Evolutionary conservation across 2,113 vertebrate genomes (phyloP).

Genomic region (Scophthalmus maximus): DNA sequence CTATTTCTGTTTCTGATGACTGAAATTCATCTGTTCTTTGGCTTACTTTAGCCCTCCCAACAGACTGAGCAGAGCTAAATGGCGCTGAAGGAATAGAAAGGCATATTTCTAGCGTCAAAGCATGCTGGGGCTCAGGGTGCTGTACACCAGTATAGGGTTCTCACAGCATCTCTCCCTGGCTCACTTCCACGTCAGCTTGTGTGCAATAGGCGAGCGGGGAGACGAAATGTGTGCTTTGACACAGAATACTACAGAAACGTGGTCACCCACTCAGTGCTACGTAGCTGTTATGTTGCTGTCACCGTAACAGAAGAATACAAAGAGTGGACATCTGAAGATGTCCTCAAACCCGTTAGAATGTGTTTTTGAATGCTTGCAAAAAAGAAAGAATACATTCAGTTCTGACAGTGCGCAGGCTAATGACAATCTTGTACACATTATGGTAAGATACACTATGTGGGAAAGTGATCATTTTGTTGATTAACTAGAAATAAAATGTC

Average conservation of each 20-base stretch:
- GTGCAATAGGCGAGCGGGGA: conserved; percentile 1
- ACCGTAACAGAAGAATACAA: conserved; percentile 47
- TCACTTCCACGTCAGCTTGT: not conserved
- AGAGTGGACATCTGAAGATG: conserved; percentile 18
- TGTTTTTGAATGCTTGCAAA: too few relatives aligned
- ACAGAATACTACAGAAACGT: conserved; percentile 32
- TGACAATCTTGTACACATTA: too few relatives aligned
- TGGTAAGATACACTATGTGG: too few relatives aligned
- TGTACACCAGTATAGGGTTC: not conserved
- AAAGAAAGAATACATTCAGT: too few relatives aligned
- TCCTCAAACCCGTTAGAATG: not conserved
- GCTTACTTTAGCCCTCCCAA: conserved; percentile 3
- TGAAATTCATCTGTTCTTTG: conserved; percentile 25
- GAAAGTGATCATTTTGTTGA: too few relatives aligned
- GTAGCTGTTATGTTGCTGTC: conserved; percentile 69
- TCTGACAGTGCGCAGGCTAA: too few relatives aligned
- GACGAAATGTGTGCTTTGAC: conserved; percentile 28
- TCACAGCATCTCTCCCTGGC: conserved; percentile 18
- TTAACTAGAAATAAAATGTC: too few relatives aligned
- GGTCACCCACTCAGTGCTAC: conserved; percentile 44
- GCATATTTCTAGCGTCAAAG: conserved; percentile 34
- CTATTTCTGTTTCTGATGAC: not conserved
- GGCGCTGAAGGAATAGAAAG: not conserved
- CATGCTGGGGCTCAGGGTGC: conserved; percentile 16
- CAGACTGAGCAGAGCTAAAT: conserved; percentile 16